A percentile compares a stretch with the other conserved stretches of the same genome.
Evolutionary conservation across 2,797 vertebrate species (phyloP).

Genomic region (Orientallactaga sibirica): DNA sequence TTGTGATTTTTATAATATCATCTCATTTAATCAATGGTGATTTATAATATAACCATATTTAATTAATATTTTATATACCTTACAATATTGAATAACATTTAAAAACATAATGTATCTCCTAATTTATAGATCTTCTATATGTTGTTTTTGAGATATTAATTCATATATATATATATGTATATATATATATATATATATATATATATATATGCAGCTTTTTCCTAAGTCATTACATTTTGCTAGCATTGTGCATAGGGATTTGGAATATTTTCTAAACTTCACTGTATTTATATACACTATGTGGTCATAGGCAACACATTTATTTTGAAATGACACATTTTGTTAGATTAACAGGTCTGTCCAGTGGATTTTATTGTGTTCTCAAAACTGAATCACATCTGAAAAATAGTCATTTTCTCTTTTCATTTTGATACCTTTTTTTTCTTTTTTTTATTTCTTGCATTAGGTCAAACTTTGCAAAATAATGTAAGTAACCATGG

Average conservation of each 20-base stretch:
- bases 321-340: neutral
- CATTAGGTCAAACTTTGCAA: neutral
- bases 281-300: neutral
- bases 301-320: neutral
- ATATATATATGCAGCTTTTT: slow-evolving; percentile 10
- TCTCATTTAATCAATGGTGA: neutral
- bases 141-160: neutral
- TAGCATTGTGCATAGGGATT: neutral
- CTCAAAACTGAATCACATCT: neutral
- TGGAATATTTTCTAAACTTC: neutral
- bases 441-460: neutral
- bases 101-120: neutral
- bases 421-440: neutral
- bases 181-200: too few species aligned
- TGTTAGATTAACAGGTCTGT: neutral
- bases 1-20: too few species aligned
- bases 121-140: neutral
- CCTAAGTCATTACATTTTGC: neutral
- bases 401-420: neutral
- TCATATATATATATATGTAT: slow-evolving; percentile 5
- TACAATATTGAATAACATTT: neutral
- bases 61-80: neutral
- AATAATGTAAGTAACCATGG: neutral
- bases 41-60: neutral
- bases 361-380: slow-evolving; percentile 31